A percentile compares a stretch with the other conserved stretches of the same genome.
Conservation (phyloP, 2,113 vertebrate genomes). For the Platichthys stellatus region DNA sequence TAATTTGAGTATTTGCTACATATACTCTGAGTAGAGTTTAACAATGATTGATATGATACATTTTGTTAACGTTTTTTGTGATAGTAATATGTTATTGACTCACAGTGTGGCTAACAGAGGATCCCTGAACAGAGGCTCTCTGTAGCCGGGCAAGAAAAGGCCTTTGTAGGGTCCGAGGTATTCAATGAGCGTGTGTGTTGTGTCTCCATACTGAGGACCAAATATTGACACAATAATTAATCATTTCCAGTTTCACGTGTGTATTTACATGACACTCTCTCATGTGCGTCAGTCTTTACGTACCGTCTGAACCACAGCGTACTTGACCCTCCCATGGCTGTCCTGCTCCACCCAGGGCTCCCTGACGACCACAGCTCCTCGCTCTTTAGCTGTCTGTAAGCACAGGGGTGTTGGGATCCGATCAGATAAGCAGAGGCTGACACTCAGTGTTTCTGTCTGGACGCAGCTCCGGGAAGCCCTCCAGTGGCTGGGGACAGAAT, state of each 20-base stretch:
- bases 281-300: slow-evolving; percentile 24
- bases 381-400: slow-evolving; percentile 80
- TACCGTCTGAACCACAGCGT: slow-evolving; percentile 85
- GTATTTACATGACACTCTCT: slow-evolving; percentile 5
- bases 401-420: slow-evolving; percentile 13
- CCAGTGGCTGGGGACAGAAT: slow-evolving; percentile 47
- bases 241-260: slow-evolving; percentile 12
- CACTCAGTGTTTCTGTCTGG: neutral
- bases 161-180: slow-evolving; percentile 84
- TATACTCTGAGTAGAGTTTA: neutral
- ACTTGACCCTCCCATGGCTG: slow-evolving; percentile 82
- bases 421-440: neutral
- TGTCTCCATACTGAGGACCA: slow-evolving; percentile 84
- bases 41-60: no score
- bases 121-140: slow-evolving; percentile 80
- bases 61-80: neutral
- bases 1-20: neutral
- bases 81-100: slow-evolving; percentile 55
- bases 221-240: slow-evolving; percentile 21
- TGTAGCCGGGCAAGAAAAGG: slow-evolving; percentile 83
- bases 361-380: slow-evolving; percentile 80
- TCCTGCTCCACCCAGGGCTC: slow-evolving; percentile 87
- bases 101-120: slow-evolving; percentile 82
- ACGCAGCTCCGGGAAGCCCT: slow-evolving; percentile 37
- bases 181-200: slow-evolving; percentile 86